Base-by-base conservation (phyloP, 1,140 invertebrate species). In the Polypedilum vanderplanki region DNA sequence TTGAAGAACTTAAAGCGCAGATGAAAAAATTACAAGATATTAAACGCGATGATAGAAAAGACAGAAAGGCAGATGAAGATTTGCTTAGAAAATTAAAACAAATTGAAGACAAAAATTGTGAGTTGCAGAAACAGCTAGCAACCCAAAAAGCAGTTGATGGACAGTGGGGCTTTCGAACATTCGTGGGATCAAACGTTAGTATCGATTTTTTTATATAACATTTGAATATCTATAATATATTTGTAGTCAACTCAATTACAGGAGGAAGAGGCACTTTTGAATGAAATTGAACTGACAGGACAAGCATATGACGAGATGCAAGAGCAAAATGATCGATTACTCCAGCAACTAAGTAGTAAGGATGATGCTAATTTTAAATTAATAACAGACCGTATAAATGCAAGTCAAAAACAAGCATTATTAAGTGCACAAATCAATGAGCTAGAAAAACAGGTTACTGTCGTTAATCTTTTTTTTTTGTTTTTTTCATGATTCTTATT, bases 291-390 rank as follows among this genome's bases (percentile, higher is more conserved):
- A 83, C 96, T 98, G 0, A 99, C 97, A 0, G 97, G 97, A 0
- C 96, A 98, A 84, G 98, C 98, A 0, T 99, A 98, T 82, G 97
- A 99, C 84, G 97, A 99, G 80, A 98, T 99, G 96, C 97, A 99
- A 83, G 97, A 99, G 80, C 96, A 99, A 83, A 99, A 99, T 85
- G 95, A 94, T 0, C 85, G 97, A 40, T 86, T 99, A 10, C 94
- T 99, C 74, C 96, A 98, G 79, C 97, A 99, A 83, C 84, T 99
- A 17, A 85, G 95, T 3, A 97, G 99, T 81, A 99, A 99, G 80
- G 98, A 99, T 82, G 97, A 99, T 82, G 97, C 97, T 3, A 99
- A 99, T 84, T 98, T 99, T 80, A 99, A 99, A 84, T 88, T 99
- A 0, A 99, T 99, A 96, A 96, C 96, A 0, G 98, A 99, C 80